Evolutionary conservation across 2,888 invertebrate species (phyloP).

Genomic region (Acanthococcus lagerstroemiae): DNA sequence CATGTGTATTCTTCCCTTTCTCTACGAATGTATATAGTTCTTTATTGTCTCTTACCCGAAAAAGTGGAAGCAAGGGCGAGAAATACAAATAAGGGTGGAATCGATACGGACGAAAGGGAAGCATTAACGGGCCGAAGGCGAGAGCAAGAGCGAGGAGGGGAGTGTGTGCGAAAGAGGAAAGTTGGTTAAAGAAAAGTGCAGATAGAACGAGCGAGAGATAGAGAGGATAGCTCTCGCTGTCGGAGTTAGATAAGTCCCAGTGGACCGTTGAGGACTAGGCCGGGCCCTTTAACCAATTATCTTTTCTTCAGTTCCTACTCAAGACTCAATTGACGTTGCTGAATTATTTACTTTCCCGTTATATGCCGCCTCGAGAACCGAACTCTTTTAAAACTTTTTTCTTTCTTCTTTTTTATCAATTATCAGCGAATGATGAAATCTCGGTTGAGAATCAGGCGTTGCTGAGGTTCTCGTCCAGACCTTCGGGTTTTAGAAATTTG

Average conservation of each 20-base stretch:
- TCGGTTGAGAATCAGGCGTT: too few relatives aligned
- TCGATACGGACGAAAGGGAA: constrained; percentile 18
- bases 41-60: constrained; percentile 3
- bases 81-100: constrained; percentile 31
- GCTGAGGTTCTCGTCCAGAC: too few relatives aligned
- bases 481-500: too few relatives aligned
- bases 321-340: constrained; percentile 27
- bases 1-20: neutral
- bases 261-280: constrained; percentile 24
- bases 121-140: neutral
- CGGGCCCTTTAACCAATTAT: constrained; percentile 28
- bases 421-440: too few relatives aligned
- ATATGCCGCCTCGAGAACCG: too few relatives aligned
- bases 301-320: constrained; percentile 27
- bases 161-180: constrained; percentile 17
- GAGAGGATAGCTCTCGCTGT: constrained; percentile 14
- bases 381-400: too few relatives aligned
- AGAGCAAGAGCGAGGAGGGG: constrained; percentile 1
- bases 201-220: constrained; percentile 19
- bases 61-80: constrained; percentile 11
- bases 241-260: constrained; percentile 28
- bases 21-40: neutral
- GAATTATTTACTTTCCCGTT: constrained; percentile 30
- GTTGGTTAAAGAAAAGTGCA: constrained; percentile 3
- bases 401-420: too few relatives aligned